Percentiles rank a stretch among this genome's conserved stretches.
Evolutionary conservation across 2,113 vertebrate species (phyloP).

Genomic region (Rhea pennata): DNA sequence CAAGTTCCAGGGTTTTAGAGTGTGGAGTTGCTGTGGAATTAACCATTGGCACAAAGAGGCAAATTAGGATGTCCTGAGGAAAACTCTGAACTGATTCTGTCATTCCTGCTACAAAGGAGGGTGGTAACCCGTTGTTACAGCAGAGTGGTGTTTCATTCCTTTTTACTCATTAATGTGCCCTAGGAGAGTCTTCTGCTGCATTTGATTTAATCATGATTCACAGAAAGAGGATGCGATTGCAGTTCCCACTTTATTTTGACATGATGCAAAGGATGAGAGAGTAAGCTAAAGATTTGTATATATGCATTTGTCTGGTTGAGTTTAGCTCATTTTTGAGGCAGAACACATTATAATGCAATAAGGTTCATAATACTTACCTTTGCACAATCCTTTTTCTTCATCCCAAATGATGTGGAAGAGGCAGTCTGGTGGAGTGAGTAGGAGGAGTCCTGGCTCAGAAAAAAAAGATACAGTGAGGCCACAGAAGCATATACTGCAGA

Average conservation of each 20-base stretch:
- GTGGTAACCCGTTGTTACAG: not conserved
- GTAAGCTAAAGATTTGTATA: not conserved
- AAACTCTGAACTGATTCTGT: not conserved
- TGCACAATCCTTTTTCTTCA: not conserved
- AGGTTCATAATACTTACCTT: not conserved
- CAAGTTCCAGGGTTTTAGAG: not conserved
- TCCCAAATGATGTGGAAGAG: not conserved
- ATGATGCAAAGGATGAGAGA: not conserved
- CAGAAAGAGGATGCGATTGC: not conserved
- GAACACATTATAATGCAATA: not conserved
- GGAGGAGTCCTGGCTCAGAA: not conserved
- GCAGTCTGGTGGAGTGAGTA: not conserved
- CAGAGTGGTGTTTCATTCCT: not conserved
- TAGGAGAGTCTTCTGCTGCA: not conserved
- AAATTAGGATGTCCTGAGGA: not conserved
- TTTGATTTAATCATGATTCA: not conserved
- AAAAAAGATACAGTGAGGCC: not conserved
- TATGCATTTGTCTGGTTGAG: not conserved
- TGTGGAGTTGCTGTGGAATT: not conserved
- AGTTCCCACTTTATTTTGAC: not conserved
- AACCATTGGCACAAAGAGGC: not conserved
- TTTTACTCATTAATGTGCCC: accelerated
- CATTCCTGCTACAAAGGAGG: not conserved
- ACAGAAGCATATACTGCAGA: not conserved
- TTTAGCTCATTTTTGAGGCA: not conserved